Evolutionary conservation across 2,113 vertebrate genomes (phyloP).

Genomic region (Lethenteron reissneri): DNA sequence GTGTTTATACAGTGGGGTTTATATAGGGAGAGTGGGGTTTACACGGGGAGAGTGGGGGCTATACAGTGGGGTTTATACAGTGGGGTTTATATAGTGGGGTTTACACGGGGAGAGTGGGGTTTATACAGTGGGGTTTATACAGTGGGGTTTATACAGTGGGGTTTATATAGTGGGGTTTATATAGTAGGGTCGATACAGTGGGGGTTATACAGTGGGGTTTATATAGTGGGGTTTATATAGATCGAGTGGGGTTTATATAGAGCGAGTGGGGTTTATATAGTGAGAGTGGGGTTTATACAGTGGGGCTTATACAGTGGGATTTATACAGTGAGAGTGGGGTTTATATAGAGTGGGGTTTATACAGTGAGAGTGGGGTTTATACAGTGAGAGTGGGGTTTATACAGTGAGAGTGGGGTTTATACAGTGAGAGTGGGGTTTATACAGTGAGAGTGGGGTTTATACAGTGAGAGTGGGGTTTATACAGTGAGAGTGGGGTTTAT

Average conservation of each 20-base stretch:
- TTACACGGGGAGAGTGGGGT: not conserved
- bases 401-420: not conserved
- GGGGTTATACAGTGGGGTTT: not conserved
- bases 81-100: not conserved
- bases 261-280: not conserved
- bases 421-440: not conserved
- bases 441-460: not conserved
- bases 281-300: not conserved
- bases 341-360: not conserved
- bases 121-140: not conserved
- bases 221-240: not conserved
- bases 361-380: not conserved
- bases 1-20: not conserved
- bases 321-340: not conserved
- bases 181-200: not conserved
- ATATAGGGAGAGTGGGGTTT: not conserved
- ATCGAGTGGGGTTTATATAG: not conserved
- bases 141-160: not conserved
- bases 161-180: not conserved
- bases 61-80: not conserved
- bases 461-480: not conserved
- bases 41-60: not conserved
- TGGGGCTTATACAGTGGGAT: not conserved
- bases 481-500: not conserved
- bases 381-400: not conserved